Base-by-base conservation (phyloP, 2,797 vertebrate species). In the Eulemur albifrons region DNA sequence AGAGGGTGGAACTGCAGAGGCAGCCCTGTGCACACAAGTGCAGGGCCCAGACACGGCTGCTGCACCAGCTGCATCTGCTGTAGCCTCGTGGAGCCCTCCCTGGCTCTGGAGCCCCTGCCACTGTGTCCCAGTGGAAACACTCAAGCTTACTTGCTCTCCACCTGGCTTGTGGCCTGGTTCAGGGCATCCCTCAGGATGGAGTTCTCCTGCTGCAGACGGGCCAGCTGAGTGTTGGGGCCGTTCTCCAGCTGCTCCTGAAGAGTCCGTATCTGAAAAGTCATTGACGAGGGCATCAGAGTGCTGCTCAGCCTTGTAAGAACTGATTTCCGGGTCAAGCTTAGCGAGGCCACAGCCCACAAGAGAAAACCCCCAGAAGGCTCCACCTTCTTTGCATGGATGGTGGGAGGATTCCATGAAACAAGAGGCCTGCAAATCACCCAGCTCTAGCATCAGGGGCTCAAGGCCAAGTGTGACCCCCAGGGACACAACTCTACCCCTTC, bases 101-200 rank as follows among this genome's bases (percentile, higher is more conserved):
- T 15, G 13, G 69, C 43, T 57, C 67, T 0, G 0, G 61, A 59
- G 67, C 30, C 23, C 85, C 65, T 50, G 8, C 54, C 30, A 14
- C 13, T 12, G 15, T 27, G 27, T 52, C 54, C 3, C 2, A 43
- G 38, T 11, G 6, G 61, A n/a, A 43, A 38, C 0, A 0, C 57
- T 4, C 23, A 67, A 59, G 98, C 99, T 99, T 98, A 99, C 99
- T 99, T 99, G 99, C 99, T 99, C 98, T 99, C 99, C 30, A 98
- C 99, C 98, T 99, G 99, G 98, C 99, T 99, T 0, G 99, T 99
- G 81, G 99, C 99, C 98, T 99, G 99, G 98, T 99, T 99, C 97
- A 99, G 98, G 27, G 99, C 99, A 0, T 99, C 99, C 23, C 99
- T 99, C 80, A 99, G 99, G 97, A 99, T 99, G 50, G 99, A 99